phyloP scores from a whole-genome alignment of 2,888 invertebrate genomes.

The Galeruca laticollis region DNA sequence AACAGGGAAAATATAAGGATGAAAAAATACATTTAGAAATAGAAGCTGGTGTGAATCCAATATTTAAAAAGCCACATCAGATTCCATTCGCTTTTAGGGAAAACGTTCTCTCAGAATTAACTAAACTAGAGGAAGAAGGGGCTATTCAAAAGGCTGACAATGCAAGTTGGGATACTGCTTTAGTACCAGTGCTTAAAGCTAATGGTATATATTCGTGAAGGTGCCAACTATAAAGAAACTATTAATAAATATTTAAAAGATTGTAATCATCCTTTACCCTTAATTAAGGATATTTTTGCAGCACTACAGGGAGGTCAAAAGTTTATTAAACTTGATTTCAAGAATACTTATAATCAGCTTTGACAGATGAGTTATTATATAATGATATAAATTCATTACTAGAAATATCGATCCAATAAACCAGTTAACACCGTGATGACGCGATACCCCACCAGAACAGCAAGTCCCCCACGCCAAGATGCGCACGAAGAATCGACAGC shows the following conservation, averaged over 20 bases:
- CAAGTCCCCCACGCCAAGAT: too few relatives aligned
- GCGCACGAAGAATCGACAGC: too few relatives aligned
- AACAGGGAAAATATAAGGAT: neutral
- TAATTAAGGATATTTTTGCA: constrained; percentile 25
- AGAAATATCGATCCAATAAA: too few relatives aligned
- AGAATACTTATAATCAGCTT: constrained; percentile 22
- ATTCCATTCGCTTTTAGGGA: constrained; percentile 23
- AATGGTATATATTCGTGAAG: constrained; percentile 38
- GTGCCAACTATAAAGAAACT: constrained; percentile 52
- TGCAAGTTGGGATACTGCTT: too few relatives aligned
- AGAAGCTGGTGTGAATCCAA: neutral
- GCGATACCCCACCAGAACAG: too few relatives aligned
- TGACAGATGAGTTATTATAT: constrained; percentile 25
- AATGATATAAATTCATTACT: too few relatives aligned
- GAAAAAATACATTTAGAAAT: constrained; percentile 20
- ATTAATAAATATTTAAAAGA: constrained; percentile 46
- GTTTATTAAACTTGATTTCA: constrained; percentile 16
- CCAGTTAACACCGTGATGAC: too few relatives aligned
- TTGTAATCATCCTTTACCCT: constrained; percentile 28
- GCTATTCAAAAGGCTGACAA: constrained; percentile 26
- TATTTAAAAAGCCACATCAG: constrained; percentile 2
- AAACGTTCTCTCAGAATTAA: constrained; percentile 20
- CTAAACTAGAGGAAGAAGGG: constrained; percentile 28
- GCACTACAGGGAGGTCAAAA: constrained; percentile 28
- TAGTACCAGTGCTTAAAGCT: too few relatives aligned